phyloP scores from a whole-genome alignment of 2,888 invertebrate genomes.

The Brachyptera putata region DNA sequence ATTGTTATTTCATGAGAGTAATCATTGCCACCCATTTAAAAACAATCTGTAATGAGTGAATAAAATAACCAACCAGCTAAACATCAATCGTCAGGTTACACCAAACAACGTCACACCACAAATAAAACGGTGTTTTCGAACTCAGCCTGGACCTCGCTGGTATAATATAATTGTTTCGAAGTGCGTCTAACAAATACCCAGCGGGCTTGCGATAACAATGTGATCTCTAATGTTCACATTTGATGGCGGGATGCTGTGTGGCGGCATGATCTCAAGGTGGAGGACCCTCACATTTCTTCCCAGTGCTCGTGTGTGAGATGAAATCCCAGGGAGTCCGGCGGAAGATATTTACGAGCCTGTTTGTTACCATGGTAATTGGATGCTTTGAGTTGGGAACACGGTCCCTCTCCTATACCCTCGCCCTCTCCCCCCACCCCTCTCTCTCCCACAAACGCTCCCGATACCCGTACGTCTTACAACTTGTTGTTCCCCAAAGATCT shows the following conservation, averaged over 20 bases:
- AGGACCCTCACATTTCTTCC: conserved; percentile 7
- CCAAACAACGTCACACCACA: too few species aligned
- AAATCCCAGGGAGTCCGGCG: background rate
- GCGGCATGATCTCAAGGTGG: background rate
- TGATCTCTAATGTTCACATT: background rate
- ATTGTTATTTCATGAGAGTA: too few species aligned
- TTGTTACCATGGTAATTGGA: conserved; percentile 15
- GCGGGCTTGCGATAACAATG: conserved; percentile 14
- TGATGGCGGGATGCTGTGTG: background rate
- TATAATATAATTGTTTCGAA: too few species aligned
- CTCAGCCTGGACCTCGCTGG: too few species aligned
- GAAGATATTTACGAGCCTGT: conserved; percentile 15
- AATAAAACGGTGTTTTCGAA: too few species aligned
- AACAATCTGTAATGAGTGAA: too few species aligned
- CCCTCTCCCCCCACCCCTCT: too few species aligned
- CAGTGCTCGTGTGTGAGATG: background rate
- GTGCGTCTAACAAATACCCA: too few species aligned
- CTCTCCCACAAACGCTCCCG: background rate
- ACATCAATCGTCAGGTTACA: too few species aligned
- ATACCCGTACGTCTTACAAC: conserved; percentile 1
- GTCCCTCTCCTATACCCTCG: too few species aligned
- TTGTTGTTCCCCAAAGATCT: conserved; percentile 17
- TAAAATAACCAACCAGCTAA: too few species aligned
- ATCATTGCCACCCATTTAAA: too few species aligned
- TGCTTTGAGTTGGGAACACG: background rate